Evolutionary conservation across 1,140 invertebrate genomes (phyloP), one percentile per base, ranked within the genome.

Genomic region (Dinoponera quadriceps): DNA sequence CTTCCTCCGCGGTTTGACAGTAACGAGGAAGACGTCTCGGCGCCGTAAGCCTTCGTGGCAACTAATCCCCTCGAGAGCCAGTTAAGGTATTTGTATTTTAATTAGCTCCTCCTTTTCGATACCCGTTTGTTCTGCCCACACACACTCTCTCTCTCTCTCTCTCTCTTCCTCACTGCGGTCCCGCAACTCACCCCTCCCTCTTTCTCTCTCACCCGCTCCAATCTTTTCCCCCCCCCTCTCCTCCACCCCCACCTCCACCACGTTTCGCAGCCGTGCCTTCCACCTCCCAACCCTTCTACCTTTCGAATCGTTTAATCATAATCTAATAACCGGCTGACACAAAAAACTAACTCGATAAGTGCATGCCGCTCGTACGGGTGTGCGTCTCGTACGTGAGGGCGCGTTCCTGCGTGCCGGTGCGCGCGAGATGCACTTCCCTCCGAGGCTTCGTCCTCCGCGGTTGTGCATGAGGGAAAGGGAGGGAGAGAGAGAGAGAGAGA

Each of bases 251-350:
- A 84, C 16, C 68, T 63, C 63, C 71, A 38, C 68, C 62, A 84
- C 83, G 57, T 80, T 68, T 77, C 66, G 69, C 57, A 59, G 25
- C 71, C 77, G 71, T 25, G n/a, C 38, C 44, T 82, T 66, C 27
- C 51, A 48, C 38, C 38, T 85, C 54, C 49, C 59, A 44, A 44
- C 38, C 38, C 38, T 44, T 74, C 62, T 71, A 54, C 80, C 57
- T 62, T 66, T 87, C 87, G 88, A 93, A 94, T 92, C 93, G 91
- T 94, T 94, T 93, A 94, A 94, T 94, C 93, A 94, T 93, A 93
- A 94, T 94, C 93, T 94, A 94, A 94, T 94, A 94, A 94, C 93
- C 91, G 90, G 90, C 93, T 93, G 93, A 93, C 93, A 92, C 90
- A 93, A 92, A 93, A 93, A 94, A 94, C 90, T 92, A 93, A 91